Evolutionary conservation across 2,888 invertebrate genomes (phyloP), one percentile per base, ranked within the genome.

Genomic region (Erynnis tages): DNA sequence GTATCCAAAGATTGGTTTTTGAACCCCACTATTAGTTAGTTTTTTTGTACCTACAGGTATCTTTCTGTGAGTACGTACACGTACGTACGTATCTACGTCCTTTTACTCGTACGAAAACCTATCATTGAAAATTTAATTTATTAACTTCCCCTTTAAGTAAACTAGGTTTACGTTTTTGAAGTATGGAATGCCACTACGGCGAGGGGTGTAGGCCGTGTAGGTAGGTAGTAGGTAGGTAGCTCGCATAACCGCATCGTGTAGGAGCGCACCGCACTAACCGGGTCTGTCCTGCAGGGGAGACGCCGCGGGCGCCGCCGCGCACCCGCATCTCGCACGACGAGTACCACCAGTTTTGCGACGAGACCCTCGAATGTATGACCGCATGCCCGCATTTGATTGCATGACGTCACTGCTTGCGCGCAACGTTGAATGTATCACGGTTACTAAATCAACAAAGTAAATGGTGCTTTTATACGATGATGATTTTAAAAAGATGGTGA

Each of bases 311-410:
- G 54, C 90, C 90, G 61, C 90, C 89, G 37, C 85, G 90, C 67
- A 78, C 90, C 38, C 82, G 80, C 70, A 91, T 93, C 74, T 92
- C 94, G 49, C 92, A 93, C 81, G 93, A 94, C 84, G 95, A 95
- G 83, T 94, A 94, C 83, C 94, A 94, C 79, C 93, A 93, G 82
- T 93, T 94, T 88, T 94, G 93, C 89, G 94, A 94, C 87, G 92
- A 93, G 74, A 93, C 94, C 74, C 91, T 95, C 66, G 95, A 96
- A 92, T 94, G 94, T 94, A 93, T 79, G 91, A 71, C 66, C 21
- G 53, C 53, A 56, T 37, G 53, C 13, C 14, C 29, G 54, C 55
- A 50, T 61, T 23, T 49, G 17, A 34, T 34, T 41, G 79, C 80
- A 80, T 79, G 78, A 63, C 63, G 66, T 72, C 73, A 75, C 67